Evolutionary conservation across 1,140 invertebrate species (phyloP).

Genomic region (Samia ricini): DNA sequence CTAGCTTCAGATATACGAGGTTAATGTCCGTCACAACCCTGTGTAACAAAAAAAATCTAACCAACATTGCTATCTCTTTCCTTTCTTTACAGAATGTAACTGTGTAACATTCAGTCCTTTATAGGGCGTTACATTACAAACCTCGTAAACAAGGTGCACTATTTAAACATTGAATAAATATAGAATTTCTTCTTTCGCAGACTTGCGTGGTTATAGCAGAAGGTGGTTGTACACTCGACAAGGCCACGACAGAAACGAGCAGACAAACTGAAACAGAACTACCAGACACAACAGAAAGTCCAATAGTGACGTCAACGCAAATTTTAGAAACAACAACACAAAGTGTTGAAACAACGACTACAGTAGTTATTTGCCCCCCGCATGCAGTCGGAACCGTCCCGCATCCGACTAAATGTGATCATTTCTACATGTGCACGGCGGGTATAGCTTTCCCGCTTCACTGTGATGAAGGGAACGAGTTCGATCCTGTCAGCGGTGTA

Average conservation of each 20-base stretch:
- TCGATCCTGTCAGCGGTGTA: background rate
- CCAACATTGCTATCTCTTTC: too few species aligned
- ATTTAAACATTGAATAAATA: background rate
- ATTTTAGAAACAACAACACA: background rate
- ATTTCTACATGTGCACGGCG: conserved; percentile 1
- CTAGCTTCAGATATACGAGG: too few species aligned
- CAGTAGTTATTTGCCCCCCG: conserved; percentile 1
- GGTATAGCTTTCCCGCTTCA: background rate
- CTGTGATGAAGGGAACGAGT: conserved; percentile 4
- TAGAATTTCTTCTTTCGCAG: conserved; percentile 3
- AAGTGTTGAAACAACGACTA: conserved; percentile 8
- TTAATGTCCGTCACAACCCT: too few species aligned
- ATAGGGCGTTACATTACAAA: too few species aligned
- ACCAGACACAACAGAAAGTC: background rate
- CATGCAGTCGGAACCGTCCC: background rate
- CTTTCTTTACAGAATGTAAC: too few species aligned
- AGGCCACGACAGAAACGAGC: background rate
- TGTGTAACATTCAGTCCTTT: too few species aligned
- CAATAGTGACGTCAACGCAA: conserved; percentile 2
- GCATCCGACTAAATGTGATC: background rate
- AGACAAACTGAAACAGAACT: background rate
- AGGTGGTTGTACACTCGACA: conserved; percentile 16
- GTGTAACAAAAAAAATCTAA: too few species aligned
- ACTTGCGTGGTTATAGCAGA: conserved; percentile 14
- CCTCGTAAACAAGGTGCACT: too few species aligned